Conservation (phyloP, 2,797 vertebrate genomes). For the Lerista edwardsae region DNA sequence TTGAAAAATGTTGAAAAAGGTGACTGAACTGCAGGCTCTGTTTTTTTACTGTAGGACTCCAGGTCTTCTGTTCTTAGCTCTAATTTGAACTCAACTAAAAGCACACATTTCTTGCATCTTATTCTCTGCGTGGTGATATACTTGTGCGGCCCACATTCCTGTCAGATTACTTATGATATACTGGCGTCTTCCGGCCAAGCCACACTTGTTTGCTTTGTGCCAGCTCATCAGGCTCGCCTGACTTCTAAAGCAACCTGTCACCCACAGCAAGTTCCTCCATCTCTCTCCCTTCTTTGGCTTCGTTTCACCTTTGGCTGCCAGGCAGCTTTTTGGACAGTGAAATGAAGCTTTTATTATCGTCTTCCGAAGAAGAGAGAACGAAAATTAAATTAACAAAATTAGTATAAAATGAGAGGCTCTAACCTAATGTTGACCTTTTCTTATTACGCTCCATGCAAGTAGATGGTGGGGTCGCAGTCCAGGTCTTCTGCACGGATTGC, state of each 20-base stretch:
- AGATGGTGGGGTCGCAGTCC: constrained; percentile 66
- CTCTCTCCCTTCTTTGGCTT: constrained; percentile 52
- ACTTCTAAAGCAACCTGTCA: constrained; percentile 19
- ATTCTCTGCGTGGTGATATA: neutral
- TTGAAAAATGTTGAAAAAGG: too few relatives aligned
- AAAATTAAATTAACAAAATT: constrained; percentile 72
- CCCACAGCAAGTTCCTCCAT: constrained; percentile 14
- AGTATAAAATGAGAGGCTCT: constrained; percentile 60
- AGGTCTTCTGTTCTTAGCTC: too few relatives aligned
- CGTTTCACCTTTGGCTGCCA: constrained; percentile 56
- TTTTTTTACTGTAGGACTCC: too few relatives aligned
- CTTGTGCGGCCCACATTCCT: neutral
- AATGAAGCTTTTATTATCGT: constrained; percentile 77
- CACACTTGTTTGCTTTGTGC: neutral
- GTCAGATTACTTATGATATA: neutral
- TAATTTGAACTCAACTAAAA: neutral
- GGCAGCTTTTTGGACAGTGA: constrained; percentile 63
- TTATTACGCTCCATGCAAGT: constrained; percentile 67
- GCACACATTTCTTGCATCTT: neutral
- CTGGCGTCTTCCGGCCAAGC: neutral
- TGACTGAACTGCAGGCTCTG: too few relatives aligned
- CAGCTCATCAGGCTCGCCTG: neutral
- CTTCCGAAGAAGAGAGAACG: constrained; percentile 40
- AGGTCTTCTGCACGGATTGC: constrained; percentile 73
- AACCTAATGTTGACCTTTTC: constrained; percentile 75